A percentile compares a stretch with the other conserved stretches of the same genome.
phyloP scores from a whole-genome alignment of 2,888 invertebrate species.

The Zele albiditarsus region DNA sequence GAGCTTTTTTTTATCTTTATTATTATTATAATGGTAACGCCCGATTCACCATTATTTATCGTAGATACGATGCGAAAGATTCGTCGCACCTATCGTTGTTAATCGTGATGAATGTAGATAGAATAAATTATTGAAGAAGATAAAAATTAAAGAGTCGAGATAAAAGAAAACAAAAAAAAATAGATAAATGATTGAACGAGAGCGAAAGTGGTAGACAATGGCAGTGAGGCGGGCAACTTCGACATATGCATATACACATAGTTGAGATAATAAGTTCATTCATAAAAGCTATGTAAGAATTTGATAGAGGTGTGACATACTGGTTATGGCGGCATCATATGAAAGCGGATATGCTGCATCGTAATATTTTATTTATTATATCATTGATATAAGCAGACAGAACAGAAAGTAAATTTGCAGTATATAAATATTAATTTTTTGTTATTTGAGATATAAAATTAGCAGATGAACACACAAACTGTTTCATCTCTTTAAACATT shows the following conservation, averaged over 20 bases:
- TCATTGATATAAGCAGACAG: too few relatives aligned
- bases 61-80: neutral
- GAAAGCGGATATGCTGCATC: neutral
- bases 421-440: too few relatives aligned
- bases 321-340: neutral
- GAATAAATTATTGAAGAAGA: neutral
- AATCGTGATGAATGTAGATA: neutral
- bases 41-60: conserved; percentile 10
- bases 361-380: neutral
- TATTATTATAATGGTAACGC: conserved; percentile 40
- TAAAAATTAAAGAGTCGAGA: neutral
- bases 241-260: neutral
- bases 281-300: neutral
- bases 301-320: neutral
- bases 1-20: conserved; percentile 41
- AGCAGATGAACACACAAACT: too few relatives aligned
- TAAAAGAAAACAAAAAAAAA: too few relatives aligned
- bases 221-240: neutral
- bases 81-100: neutral
- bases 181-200: neutral
- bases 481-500: too few relatives aligned
- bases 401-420: too few relatives aligned
- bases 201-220: conserved; percentile 3
- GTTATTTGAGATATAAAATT: too few relatives aligned
- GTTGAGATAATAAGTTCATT: neutral